Conservation (phyloP, 64 coral and sea anemone species). For the Actinia equina region DNA sequence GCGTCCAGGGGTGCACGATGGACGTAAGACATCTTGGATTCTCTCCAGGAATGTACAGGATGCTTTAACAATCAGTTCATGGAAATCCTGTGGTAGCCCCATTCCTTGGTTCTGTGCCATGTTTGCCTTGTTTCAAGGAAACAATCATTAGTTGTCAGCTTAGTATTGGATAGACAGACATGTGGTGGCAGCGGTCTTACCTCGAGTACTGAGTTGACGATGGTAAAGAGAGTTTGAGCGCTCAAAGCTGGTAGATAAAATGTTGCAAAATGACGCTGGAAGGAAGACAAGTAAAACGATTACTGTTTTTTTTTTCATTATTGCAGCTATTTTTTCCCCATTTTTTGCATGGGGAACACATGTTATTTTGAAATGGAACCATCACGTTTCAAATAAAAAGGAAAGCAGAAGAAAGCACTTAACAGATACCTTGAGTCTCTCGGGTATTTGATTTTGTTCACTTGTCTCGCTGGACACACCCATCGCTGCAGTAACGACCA, state of each 20-base stretch:
- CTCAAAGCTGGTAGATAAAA: slow-evolving; percentile 64
- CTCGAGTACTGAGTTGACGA: slow-evolving; percentile 89
- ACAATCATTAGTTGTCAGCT: background rate
- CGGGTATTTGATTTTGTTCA: slow-evolving; percentile 52
- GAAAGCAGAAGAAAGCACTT: background rate
- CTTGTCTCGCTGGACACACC: slow-evolving; percentile 51
- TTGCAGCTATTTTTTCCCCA: too few species aligned
- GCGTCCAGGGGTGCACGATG: slow-evolving; percentile 86
- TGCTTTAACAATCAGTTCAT: slow-evolving; percentile 89
- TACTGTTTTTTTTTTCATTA: background rate
- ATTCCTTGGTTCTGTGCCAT: slow-evolving; percentile 99
- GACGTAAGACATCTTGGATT: slow-evolving; percentile 73
- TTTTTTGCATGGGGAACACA: too few species aligned
- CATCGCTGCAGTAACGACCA: slow-evolving; percentile 86
- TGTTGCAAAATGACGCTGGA: slow-evolving; percentile 93
- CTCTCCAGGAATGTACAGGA: slow-evolving; percentile 66
- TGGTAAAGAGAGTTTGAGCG: slow-evolving; percentile 72
- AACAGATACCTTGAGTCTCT: slow-evolving; percentile 79
- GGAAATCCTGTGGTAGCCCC: slow-evolving; percentile 89
- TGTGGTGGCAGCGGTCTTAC: slow-evolving; percentile 2
- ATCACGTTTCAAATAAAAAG: too few species aligned
- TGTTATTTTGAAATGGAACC: too few species aligned
- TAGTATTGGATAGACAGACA: background rate
- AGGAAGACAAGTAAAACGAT: background rate
- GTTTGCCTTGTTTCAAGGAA: slow-evolving; percentile 57